Conservation (phyloP, 1,140 invertebrate species). For the Papilio machaon region DNA sequence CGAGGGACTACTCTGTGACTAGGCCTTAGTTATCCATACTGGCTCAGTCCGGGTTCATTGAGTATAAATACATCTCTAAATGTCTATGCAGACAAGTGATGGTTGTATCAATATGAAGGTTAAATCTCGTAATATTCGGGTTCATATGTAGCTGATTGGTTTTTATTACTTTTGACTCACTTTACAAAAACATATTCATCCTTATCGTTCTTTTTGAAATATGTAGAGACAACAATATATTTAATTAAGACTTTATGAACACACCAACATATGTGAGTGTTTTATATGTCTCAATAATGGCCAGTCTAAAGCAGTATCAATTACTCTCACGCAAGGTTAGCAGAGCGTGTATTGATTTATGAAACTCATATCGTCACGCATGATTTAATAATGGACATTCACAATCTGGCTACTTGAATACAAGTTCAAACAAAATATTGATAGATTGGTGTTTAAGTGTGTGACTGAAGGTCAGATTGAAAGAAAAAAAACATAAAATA, state of each 20-base stretch:
- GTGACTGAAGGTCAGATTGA: neutral
- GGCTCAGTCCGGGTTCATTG: too few species aligned
- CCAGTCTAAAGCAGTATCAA: conserved; percentile 24
- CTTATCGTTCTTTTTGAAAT: too few species aligned
- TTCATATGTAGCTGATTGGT: too few species aligned
- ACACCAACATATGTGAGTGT: conserved; percentile 21
- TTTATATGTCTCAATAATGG: conserved; percentile 5
- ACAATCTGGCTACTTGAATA: neutral
- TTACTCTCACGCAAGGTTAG: conserved; percentile 33
- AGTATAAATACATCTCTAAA: too few species aligned
- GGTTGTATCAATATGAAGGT: too few species aligned
- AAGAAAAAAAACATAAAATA: neutral
- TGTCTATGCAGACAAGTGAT: too few species aligned
- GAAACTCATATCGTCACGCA: conserved; percentile 5
- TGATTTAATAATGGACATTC: neutral
- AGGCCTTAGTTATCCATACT: too few species aligned
- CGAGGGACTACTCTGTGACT: too few species aligned
- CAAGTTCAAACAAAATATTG: neutral
- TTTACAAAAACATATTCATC: too few species aligned
- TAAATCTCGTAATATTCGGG: too few species aligned
- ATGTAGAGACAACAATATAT: too few species aligned
- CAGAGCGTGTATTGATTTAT: conserved; percentile 11
- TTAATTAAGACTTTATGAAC: neutral
- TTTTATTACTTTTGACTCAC: too few species aligned
- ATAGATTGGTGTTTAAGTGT: neutral